Percentiles rank a stretch among this genome's conserved stretches.
Conservation (phyloP, 2,888 invertebrate species). For the Stramonita haemastoma region DNA sequence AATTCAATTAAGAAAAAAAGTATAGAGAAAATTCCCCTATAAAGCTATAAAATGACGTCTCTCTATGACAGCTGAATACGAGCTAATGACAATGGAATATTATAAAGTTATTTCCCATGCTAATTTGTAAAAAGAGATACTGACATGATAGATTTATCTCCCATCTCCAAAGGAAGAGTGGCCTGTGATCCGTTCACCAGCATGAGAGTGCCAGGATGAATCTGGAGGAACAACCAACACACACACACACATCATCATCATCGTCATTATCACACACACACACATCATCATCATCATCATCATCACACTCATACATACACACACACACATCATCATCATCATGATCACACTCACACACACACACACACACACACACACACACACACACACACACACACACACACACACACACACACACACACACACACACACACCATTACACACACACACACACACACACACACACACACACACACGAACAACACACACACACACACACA, state of each 20-base stretch:
- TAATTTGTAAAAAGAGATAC: background rate
- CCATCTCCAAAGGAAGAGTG: background rate
- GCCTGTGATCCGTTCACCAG: background rate
- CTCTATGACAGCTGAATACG: no score
- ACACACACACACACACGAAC: no score
- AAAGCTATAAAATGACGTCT: no score
- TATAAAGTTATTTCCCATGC: background rate
- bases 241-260: background rate
- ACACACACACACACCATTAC: no score
- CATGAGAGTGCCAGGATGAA: background rate
- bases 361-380: background rate
- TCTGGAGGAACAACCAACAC: background rate
- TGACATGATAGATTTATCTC: conserved; percentile 10
- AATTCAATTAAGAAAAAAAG: no score
- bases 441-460: no score
- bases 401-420: no score
- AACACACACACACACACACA: no score
- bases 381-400: conserved; percentile 19
- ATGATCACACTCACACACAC: background rate
- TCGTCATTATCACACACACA: conserved; percentile 13
- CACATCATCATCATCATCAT: background rate
- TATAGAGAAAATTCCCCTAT: background rate
- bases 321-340: background rate
- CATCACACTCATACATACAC: no score
- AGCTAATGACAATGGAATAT: no score